These are phyloP conservation scores for Eunapius fragilis DNA, from an alignment of 37 sponge, comb jelly and placozoan species.

Conservation along the genomic window DNA sequence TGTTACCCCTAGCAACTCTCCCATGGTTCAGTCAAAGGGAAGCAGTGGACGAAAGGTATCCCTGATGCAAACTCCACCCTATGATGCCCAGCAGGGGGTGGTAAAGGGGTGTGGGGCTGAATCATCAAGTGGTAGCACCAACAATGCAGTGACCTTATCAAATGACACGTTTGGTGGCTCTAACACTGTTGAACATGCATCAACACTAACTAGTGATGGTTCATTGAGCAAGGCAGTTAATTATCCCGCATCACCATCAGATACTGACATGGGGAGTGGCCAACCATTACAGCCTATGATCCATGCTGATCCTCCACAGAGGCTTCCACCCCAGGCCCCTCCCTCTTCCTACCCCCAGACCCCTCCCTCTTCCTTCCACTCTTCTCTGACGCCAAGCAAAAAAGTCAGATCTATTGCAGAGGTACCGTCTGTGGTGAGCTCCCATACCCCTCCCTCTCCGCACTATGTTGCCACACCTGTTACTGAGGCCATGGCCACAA, in stretches of 20 bases:
- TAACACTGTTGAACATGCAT: too few species aligned
- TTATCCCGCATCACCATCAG: too few species aligned
- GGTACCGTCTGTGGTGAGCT: not conserved
- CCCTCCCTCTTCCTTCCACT: not conserved
- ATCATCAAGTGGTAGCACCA: too few species aligned
- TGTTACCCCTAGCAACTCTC: conserved; percentile 28
- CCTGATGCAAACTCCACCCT: not conserved
- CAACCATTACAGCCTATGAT: too few species aligned
- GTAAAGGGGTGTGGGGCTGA: not conserved
- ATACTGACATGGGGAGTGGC: too few species aligned
- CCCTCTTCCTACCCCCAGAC: not conserved
- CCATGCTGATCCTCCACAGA: too few species aligned
- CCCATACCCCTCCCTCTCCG: conserved; percentile 11
- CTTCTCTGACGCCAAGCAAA: not conserved
- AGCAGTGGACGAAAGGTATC: not conserved
- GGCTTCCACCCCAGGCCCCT: not conserved
- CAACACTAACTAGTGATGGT: not conserved
- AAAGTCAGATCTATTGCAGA: not conserved
- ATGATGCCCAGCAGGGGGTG: not conserved
- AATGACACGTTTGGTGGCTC: too few species aligned
- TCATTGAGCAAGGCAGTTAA: too few species aligned
- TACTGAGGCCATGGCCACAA: conserved; percentile 28
- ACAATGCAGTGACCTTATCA: too few species aligned
- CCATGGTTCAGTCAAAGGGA: not conserved
- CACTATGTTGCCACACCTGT: conserved; percentile 9